Conservation (phyloP, 2,113 vertebrate species). For the Ceyx margarethae region DNA sequence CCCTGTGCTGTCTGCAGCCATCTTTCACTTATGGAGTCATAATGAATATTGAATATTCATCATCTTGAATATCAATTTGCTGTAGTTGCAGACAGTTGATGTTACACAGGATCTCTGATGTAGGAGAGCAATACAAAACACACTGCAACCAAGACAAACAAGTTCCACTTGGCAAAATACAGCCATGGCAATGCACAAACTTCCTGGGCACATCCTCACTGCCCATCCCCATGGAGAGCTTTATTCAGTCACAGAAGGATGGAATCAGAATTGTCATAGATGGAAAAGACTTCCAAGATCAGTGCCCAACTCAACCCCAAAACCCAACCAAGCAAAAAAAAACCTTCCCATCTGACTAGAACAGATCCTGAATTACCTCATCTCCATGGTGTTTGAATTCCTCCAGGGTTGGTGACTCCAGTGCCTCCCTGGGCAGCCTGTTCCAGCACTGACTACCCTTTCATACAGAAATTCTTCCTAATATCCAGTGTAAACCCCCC, state of each 20-base stretch:
- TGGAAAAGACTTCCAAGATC: no score
- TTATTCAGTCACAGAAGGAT: not conserved
- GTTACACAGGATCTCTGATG: not conserved
- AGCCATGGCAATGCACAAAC: not conserved
- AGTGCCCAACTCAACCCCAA: no score
- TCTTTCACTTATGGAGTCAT: not conserved
- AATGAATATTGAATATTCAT: not conserved
- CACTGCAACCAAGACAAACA: not conserved
- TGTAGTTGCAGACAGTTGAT: not conserved
- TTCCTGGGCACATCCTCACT: not conserved
- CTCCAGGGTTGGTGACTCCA: no score
- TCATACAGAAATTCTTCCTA: no score
- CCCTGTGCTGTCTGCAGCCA: not conserved
- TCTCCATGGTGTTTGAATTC: no score
- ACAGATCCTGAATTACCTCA: no score
- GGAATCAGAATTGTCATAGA: no score
- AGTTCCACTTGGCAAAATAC: not conserved
- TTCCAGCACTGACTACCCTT: no score
- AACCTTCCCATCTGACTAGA: no score
- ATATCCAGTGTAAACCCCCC: no score
- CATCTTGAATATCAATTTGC: not conserved
- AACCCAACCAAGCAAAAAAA: no score
- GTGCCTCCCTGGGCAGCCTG: no score
- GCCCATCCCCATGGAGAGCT: accelerated
- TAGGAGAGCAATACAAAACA: not conserved